phyloP scores from a whole-genome alignment of 2,113 vertebrate genomes.

The Oncorhynchus tshawytscha region DNA sequence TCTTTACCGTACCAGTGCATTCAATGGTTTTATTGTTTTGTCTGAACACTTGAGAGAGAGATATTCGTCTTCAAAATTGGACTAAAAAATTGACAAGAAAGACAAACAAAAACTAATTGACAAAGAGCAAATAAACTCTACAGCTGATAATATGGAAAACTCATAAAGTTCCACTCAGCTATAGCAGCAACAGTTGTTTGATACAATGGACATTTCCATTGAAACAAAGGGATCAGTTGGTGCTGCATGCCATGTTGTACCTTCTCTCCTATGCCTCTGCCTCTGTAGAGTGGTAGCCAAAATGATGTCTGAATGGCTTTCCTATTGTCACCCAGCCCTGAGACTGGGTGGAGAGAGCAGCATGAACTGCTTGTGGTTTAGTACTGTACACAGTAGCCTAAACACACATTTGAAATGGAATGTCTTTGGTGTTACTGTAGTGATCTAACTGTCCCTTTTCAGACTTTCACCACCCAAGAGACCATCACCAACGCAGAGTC shows the following conservation, averaged over 20 bases:
- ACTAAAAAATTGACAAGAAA: background rate
- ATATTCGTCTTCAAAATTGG: background rate
- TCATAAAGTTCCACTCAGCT: too few species aligned
- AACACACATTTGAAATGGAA: background rate
- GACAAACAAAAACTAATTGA: background rate
- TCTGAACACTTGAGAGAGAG: background rate
- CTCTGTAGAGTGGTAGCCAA: background rate
- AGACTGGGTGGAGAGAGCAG: background rate
- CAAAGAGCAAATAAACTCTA: background rate
- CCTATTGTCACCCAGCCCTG: background rate
- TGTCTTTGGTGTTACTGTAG: background rate
- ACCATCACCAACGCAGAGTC: constrained; percentile 98
- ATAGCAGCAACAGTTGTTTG: background rate
- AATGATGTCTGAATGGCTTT: constrained; percentile 2
- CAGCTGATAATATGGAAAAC: background rate
- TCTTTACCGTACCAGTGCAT: background rate
- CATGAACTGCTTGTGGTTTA: background rate
- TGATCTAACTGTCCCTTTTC: constrained; percentile 5
- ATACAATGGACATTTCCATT: constrained; percentile 12
- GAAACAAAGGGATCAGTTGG: background rate
- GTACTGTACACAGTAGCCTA: background rate
- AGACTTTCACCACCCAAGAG: constrained; percentile 99
- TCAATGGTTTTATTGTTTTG: background rate
- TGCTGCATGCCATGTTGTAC: background rate
- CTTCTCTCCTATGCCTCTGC: background rate